phyloP scores from a whole-genome alignment of 2,797 vertebrate genomes.

The Syngnathus rostellatus region DNA sequence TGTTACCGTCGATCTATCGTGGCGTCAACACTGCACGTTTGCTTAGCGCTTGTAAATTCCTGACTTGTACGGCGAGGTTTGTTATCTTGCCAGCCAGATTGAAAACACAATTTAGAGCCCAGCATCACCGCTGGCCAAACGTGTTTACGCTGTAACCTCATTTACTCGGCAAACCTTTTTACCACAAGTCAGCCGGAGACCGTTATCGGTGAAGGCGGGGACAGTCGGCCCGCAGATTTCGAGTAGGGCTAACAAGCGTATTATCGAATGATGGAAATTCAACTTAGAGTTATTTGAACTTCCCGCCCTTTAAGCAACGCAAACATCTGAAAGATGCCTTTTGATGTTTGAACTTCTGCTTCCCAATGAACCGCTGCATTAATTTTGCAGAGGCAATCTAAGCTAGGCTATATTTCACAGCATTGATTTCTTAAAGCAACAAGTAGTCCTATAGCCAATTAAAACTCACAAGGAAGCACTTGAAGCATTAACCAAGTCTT shows the following conservation, averaged over 20 bases:
- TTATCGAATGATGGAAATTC: neutral
- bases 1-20: neutral
- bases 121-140: neutral
- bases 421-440: too few relatives aligned
- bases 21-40: neutral
- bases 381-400: too few relatives aligned
- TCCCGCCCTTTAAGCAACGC: constrained; percentile 3
- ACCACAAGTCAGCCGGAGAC: constrained; percentile 3
- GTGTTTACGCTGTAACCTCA: constrained; percentile 7
- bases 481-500: neutral
- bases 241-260: neutral
- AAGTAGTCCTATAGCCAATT: too few relatives aligned
- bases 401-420: too few relatives aligned
- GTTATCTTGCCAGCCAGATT: constrained; percentile 13
- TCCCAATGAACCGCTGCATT: neutral
- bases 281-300: constrained; percentile 21
- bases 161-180: constrained; percentile 11
- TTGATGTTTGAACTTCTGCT: constrained; percentile 4
- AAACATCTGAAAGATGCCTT: constrained; percentile 10
- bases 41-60: neutral
- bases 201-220: constrained; percentile 16
- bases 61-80: neutral
- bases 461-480: too few relatives aligned
- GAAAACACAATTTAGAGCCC: neutral
- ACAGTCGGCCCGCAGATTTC: neutral